Base-by-base conservation (phyloP, 2,113 vertebrate genomes). In the Ageneiosus marmoratus region DNA sequence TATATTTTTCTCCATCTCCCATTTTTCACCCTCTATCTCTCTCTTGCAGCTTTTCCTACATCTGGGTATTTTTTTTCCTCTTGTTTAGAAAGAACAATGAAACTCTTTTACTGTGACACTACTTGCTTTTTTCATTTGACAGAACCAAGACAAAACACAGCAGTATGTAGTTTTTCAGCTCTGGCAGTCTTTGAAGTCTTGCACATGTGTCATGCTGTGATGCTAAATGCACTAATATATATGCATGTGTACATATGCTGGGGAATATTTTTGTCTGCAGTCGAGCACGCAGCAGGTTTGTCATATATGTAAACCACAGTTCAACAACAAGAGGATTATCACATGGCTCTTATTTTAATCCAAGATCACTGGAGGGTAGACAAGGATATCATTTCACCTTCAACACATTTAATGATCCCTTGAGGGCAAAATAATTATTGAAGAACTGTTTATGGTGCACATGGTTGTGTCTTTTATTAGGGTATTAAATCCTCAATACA, bases 401-500 rank as follows among this genome's bases (percentile, higher is more conserved):
- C 62, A 83, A 29, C 48, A 48, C 22, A 81, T 29, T 75, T 77
- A 84, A 79, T 76, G 58, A 75, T 13, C 56, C 78, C 65, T 44
- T 24, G 62, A 78, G 77, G 86, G 41, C 79, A 58, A 53, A 84
- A 82, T 69, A 69, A 70, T 87, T 86, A 82, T 83, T 72, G 50
- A 44, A 76, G 46, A 67, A 74, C 62, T 76, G 58, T 77, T 84
- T 84, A 81, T 86, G 85, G 29, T 76, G 67, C 82, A 65, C 78
- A 58, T 82, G 67, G 48, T 77, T 83, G 87, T 85, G 72, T 2
- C 15, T 70, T 74, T 82, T 89, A 86, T 85, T 65, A 86, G 70
- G 13, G 70, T 70, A 87, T 87, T 84, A 80, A 80, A 88, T 88
- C 44, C 55, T 82, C 83, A 83, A 50, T 56, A 41, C 41, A 15